These are phyloP conservation scores for Oscheius sp. DNA, from an alignment of 2,888 invertebrate genomes.

Conservation along the genomic window DNA sequence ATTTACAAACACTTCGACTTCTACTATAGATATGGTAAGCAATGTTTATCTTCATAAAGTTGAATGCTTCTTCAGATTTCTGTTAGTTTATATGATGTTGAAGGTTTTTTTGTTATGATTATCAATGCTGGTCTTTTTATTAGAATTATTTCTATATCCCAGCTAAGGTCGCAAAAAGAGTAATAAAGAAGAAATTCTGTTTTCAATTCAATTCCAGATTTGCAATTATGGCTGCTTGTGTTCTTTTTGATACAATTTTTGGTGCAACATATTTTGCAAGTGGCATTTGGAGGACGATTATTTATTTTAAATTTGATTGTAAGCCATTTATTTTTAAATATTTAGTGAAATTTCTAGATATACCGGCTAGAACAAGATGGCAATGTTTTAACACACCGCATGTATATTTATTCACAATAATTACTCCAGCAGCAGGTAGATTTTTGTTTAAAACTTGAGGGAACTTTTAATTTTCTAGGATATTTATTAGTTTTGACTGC, in stretches of 20 bases:
- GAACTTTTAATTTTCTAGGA: neutral
- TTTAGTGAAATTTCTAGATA: slow-evolving; percentile 30
- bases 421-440: slow-evolving; percentile 44
- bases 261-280: slow-evolving; percentile 45
- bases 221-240: slow-evolving; percentile 40
- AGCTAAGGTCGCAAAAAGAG: slow-evolving; percentile 40
- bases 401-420: slow-evolving; percentile 42
- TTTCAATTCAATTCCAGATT: too few relatives aligned
- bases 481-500: slow-evolving; percentile 36
- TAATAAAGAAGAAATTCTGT: too few relatives aligned
- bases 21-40: neutral
- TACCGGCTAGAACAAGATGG: slow-evolving; percentile 40
- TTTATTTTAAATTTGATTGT: slow-evolving; percentile 37
- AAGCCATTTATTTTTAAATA: slow-evolving; percentile 8
- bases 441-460: neutral
- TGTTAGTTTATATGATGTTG: slow-evolving; percentile 32
- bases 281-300: slow-evolving; percentile 35
- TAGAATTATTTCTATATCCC: slow-evolving; percentile 33
- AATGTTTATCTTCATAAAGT: neutral
- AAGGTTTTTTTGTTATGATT: slow-evolving; percentile 34
- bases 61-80: slow-evolving; percentile 31
- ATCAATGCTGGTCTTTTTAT: slow-evolving; percentile 33
- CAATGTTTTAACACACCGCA: slow-evolving; percentile 40
- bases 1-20: neutral
- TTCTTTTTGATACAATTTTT: slow-evolving; percentile 45